These are phyloP conservation scores for Varanus salvator DNA, from an alignment of 2,113 vertebrate species.

Conservation along the genomic window DNA sequence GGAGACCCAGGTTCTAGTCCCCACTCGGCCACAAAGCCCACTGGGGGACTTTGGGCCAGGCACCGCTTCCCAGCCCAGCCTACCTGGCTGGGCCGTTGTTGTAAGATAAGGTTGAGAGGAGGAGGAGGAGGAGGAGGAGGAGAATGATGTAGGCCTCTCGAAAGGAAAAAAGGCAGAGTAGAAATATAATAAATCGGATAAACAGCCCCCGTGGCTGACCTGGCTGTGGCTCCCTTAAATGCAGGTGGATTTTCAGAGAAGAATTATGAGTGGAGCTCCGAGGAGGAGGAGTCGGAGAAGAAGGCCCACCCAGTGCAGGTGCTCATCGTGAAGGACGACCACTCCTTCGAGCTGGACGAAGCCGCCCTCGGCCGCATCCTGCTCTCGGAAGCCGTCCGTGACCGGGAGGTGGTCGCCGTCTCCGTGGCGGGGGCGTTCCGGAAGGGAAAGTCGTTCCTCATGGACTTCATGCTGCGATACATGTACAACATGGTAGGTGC, in stretches of 20 bases:
- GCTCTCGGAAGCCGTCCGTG: slow-evolving; percentile 89
- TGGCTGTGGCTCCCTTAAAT: neutral
- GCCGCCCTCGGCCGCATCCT: slow-evolving; percentile 91
- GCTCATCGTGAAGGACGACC: slow-evolving; percentile 95
- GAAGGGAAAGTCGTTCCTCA: slow-evolving; percentile 98
- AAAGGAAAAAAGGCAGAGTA: too few relatives aligned
- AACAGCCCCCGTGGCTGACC: neutral
- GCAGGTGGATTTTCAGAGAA: slow-evolving; percentile 88
- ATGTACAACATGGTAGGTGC: slow-evolving; percentile 93
- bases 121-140: too few relatives aligned
- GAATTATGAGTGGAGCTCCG: slow-evolving; percentile 93
- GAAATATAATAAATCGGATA: too few relatives aligned
- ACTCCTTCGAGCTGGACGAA: slow-evolving; percentile 97
- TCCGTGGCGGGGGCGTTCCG: slow-evolving; percentile 97
- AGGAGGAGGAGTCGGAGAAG: slow-evolving; percentile 92
- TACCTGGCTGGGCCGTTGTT: too few relatives aligned
- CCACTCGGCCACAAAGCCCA: too few relatives aligned
- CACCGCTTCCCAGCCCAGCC: too few relatives aligned
- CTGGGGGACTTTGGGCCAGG: too few relatives aligned
- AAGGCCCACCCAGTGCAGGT: slow-evolving; percentile 93
- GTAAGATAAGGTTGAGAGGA: too few relatives aligned
- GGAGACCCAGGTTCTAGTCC: too few relatives aligned
- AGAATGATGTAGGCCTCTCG: too few relatives aligned
- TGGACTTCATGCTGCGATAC: slow-evolving; percentile 99
- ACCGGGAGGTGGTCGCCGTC: slow-evolving; percentile 94